Conservation (phyloP, 2,113 vertebrate genomes). For the Vimba vimba region DNA sequence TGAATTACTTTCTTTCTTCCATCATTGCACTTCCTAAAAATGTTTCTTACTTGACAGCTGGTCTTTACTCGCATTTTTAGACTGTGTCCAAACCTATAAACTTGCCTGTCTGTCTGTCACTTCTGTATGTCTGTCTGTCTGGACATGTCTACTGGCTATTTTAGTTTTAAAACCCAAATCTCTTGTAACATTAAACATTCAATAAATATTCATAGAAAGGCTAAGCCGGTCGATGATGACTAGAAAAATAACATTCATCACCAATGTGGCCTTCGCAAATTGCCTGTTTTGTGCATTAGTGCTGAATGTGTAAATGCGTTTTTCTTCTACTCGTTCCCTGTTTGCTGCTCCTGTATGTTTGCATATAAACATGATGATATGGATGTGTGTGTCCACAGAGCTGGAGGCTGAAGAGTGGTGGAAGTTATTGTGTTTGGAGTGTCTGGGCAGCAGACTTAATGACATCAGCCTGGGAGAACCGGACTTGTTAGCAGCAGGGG, state of each 20-base stretch:
- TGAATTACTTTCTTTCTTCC: neutral
- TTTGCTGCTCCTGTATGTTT: constrained; percentile 45
- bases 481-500: constrained; percentile 96
- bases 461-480: constrained; percentile 98
- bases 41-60: neutral
- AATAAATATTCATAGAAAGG: neutral
- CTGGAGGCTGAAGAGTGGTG: constrained; percentile 99
- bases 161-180: constrained; percentile 7
- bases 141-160: neutral
- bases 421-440: constrained; percentile 95
- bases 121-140: neutral
- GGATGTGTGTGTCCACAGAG: constrained; percentile 77
- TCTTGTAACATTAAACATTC: neutral
- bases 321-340: neutral
- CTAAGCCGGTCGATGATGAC: neutral
- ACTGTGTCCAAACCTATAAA: constrained; percentile 9
- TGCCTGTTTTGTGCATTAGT: constrained; percentile 63
- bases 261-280: neutral
- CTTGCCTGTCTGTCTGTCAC: constrained; percentile 4
- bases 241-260: neutral
- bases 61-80: neutral
- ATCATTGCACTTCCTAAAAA: neutral
- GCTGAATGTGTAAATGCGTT: constrained; percentile 63
- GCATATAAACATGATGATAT: constrained; percentile 46
- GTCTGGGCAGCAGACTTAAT: constrained; percentile 92